These are phyloP conservation scores for Macropus fuliginosus DNA, from an alignment of 2,797 vertebrate species.

Conservation along the genomic window DNA sequence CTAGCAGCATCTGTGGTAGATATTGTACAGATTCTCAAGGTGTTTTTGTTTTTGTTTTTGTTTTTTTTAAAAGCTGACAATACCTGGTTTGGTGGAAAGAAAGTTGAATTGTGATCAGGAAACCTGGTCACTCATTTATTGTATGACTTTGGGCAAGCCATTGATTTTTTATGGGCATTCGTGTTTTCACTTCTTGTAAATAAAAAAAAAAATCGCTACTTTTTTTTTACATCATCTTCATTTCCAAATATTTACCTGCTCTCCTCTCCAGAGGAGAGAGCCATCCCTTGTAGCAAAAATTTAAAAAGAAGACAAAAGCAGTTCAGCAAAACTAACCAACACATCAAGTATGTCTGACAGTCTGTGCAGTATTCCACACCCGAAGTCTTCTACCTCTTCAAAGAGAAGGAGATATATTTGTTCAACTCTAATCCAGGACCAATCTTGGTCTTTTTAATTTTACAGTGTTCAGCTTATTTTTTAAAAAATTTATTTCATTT, in stretches of 20 bases:
- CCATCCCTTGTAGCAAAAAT: not conserved
- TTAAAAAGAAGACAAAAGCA: not conserved
- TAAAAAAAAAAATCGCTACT: not conserved
- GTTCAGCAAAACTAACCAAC: not conserved
- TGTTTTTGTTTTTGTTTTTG: no score
- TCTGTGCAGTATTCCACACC: not conserved
- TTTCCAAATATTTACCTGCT: not conserved
- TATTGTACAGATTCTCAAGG: conserved; percentile 34
- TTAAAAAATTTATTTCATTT: not conserved
- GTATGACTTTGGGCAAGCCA: no score
- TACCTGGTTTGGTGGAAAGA: not conserved
- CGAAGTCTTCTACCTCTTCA: not conserved
- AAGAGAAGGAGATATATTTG: not conserved
- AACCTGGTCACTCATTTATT: not conserved
- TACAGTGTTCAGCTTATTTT: not conserved
- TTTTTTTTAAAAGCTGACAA: not conserved
- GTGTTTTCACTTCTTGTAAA: conserved; percentile 9
- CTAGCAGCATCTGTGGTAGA: not conserved
- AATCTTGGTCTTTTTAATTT: not conserved
- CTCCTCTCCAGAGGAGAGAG: no score
- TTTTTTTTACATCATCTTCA: not conserved
- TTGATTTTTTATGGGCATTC: not conserved
- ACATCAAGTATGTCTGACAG: not conserved
- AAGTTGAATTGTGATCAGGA: not conserved
- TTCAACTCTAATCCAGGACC: not conserved